phyloP scores from a whole-genome alignment of 2,888 invertebrate genomes.

The Gymnoscelis rufifasciata region DNA sequence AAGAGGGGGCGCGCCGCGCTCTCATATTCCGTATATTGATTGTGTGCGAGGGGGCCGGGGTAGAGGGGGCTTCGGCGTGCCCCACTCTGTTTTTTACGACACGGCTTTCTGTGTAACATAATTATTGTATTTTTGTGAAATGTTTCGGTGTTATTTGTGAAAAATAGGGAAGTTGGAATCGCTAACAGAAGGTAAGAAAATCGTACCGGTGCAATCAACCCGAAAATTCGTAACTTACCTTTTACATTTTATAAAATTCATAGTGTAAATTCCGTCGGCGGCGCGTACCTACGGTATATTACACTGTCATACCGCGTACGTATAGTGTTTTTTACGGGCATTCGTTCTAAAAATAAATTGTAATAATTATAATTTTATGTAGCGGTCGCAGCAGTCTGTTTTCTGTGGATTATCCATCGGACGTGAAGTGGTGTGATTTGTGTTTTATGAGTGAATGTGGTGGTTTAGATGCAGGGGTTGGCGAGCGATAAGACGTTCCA shows the following conservation, averaged over 20 bases:
- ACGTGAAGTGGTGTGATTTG: slow-evolving; percentile 64
- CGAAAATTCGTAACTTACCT: slow-evolving; percentile 49
- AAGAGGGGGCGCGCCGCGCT: slow-evolving; percentile 78
- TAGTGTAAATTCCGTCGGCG: slow-evolving; percentile 75
- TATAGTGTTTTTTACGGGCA: slow-evolving; percentile 80
- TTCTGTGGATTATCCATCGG: slow-evolving; percentile 69
- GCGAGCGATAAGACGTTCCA: slow-evolving; percentile 84
- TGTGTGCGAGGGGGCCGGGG: slow-evolving; percentile 79
- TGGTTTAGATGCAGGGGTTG: slow-evolving; percentile 77
- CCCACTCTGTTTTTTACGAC: slow-evolving; percentile 81
- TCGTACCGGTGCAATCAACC: slow-evolving; percentile 53
- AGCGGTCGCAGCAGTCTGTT: slow-evolving; percentile 74
- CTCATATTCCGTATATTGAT: slow-evolving; percentile 80
- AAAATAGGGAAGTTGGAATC: slow-evolving; percentile 72
- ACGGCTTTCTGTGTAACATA: slow-evolving; percentile 80
- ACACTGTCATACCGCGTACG: slow-evolving; percentile 79
- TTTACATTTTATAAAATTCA: slow-evolving; percentile 69
- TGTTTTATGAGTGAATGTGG: slow-evolving; percentile 64
- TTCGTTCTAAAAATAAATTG: slow-evolving; percentile 79
- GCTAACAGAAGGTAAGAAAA: slow-evolving; percentile 70
- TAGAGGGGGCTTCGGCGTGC: slow-evolving; percentile 79
- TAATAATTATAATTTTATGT: slow-evolving; percentile 80
- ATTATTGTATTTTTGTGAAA: slow-evolving; percentile 79
- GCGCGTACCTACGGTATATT: slow-evolving; percentile 76
- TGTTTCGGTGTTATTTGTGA: slow-evolving; percentile 77